A percentile compares a stretch with the other conserved stretches of the same genome.
Evolutionary conservation across 2,888 invertebrate genomes (phyloP).

Genomic region (Tipula lateralis): DNA sequence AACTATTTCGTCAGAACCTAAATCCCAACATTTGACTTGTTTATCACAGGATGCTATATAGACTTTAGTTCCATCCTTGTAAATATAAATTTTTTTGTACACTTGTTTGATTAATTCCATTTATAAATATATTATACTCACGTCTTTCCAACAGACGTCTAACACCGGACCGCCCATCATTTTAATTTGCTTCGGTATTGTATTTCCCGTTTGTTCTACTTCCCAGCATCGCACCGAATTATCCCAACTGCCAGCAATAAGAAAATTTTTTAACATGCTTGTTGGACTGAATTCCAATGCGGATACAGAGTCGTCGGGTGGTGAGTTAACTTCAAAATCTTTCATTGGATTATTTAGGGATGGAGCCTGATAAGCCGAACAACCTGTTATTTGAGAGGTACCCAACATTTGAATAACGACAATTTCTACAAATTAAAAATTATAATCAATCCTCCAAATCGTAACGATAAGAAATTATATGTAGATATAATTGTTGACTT

Average conservation of each 20-base stretch:
- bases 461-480: too few relatives aligned
- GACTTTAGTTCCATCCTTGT: slow-evolving; percentile 86
- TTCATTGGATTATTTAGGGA: slow-evolving; percentile 63
- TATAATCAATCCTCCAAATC: too few relatives aligned
- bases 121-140: slow-evolving; percentile 44
- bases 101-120: slow-evolving; percentile 33
- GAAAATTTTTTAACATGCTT: slow-evolving; percentile 78
- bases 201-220: slow-evolving; percentile 85
- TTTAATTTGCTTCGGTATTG: slow-evolving; percentile 95
- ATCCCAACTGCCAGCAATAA: slow-evolving; percentile 94
- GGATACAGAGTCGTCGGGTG: slow-evolving; percentile 95
- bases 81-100: slow-evolving; percentile 37
- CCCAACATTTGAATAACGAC: background rate
- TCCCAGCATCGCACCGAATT: slow-evolving; percentile 67
- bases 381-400: background rate
- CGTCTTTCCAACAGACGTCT: slow-evolving; percentile 96
- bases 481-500: too few relatives aligned
- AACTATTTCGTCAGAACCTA: slow-evolving; percentile 83
- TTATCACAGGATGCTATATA: slow-evolving; percentile 91
- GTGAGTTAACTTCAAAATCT: slow-evolving; percentile 87
- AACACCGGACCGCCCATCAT: slow-evolving; percentile 88
- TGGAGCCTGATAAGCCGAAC: slow-evolving; percentile 28
- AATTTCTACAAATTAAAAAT: too few relatives aligned
- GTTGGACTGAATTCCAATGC: slow-evolving; percentile 91
- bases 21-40: slow-evolving; percentile 90